Conservation (phyloP, 1,140 invertebrate species). For the Ericerus pela region DNA sequence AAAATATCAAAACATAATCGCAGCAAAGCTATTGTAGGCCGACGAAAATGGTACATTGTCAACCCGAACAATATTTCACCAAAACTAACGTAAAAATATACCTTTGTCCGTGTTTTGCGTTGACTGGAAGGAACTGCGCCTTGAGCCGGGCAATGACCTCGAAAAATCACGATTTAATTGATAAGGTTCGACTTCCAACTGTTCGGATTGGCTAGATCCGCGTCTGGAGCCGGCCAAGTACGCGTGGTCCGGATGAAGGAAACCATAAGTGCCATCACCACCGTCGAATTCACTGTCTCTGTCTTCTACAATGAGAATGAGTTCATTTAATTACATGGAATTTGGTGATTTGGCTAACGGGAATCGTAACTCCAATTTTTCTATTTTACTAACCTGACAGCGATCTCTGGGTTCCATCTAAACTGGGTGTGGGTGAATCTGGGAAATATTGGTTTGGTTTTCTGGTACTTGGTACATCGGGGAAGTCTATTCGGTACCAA, state of each 20-base stretch:
- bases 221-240: conserved; percentile 47
- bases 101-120: conserved; percentile 22
- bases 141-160: conserved; percentile 62
- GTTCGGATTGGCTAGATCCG: conserved; percentile 70
- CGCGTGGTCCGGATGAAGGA: conserved; percentile 69
- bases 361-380: no score
- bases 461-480: neutral
- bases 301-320: conserved; percentile 36
- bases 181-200: conserved; percentile 67
- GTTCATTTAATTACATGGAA: no score
- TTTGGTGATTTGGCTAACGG: no score
- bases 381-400: neutral
- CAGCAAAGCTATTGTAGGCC: neutral
- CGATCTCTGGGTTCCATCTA: neutral
- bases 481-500: conserved; percentile 1
- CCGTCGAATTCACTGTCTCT: conserved; percentile 39
- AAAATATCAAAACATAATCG: conserved; percentile 20
- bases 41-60: neutral
- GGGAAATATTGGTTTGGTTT: conserved; percentile 7
- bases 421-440: neutral
- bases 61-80: neutral
- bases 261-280: conserved; percentile 30
- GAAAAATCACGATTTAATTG: conserved; percentile 72
- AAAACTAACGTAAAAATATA: conserved; percentile 4
- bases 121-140: conserved; percentile 61